phyloP scores from a whole-genome alignment of 2,113 vertebrate species.

The Meriones unguiculatus region DNA sequence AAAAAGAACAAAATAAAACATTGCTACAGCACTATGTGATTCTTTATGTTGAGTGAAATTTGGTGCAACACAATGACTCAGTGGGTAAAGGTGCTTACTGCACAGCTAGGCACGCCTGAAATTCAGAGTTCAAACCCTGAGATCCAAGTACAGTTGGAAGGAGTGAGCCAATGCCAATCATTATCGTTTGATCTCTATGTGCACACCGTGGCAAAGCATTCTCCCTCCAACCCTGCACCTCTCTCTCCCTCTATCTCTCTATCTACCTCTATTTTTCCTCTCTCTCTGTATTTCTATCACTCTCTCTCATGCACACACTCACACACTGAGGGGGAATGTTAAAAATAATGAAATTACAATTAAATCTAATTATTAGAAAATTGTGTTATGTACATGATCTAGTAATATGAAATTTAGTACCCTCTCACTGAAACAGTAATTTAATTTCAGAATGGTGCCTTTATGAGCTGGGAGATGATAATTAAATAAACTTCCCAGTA shows the following conservation, averaged over 20 bases:
- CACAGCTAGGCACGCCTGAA: neutral
- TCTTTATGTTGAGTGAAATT: conserved; percentile 32
- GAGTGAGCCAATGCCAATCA: neutral
- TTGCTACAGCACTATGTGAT: neutral
- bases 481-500: conserved; percentile 14
- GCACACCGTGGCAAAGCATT: neutral
- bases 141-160: neutral
- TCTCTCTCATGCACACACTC: neutral
- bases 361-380: neutral
- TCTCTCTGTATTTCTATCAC: too few relatives aligned
- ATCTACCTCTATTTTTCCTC: neutral
- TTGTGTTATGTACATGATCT: neutral
- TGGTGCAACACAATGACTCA: neutral
- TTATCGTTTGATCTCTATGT: neutral
- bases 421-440: neutral
- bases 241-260: neutral
- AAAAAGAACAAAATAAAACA: neutral
- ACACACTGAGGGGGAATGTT: neutral
- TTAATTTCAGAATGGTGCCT: neutral
- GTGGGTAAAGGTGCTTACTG: neutral
- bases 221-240: neutral
- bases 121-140: neutral
- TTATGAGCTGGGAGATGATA: neutral
- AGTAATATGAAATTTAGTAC: conserved; percentile 1
- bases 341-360: neutral